Evolutionary conservation across 1,140 invertebrate genomes (phyloP), one percentile per base, ranked within the genome.

Genomic region (Meloidogyne exigua): DNA sequence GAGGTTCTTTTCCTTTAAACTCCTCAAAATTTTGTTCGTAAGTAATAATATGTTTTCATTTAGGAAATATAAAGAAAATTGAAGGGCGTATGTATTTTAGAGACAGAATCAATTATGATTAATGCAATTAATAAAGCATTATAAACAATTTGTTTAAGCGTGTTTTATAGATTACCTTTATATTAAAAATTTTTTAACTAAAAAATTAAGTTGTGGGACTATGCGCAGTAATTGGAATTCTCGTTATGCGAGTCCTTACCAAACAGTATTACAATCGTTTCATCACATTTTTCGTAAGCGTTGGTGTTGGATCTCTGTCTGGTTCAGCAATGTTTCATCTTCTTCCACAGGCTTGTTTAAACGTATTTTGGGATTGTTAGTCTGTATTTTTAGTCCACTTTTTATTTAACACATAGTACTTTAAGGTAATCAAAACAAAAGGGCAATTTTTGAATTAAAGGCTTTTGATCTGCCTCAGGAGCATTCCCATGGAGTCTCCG

Each of bases 241-340:
- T 90, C 23, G 88, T 92, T 15, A 88, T 92, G 83, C 91, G 91
- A 5, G 86, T 91, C 44, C 89, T 92, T 81, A 90, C 89, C 26
- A 90, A 90, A 76, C 84, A 84, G 4, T 87, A 89, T 25, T 92
- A 91, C 84, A 89, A 90, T 74, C 81, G 88, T 63, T 80, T 91
- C 1, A 88, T 92, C 77, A 90, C 90, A 36, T 88, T 90, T 42
- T 89, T 92, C 80, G 89, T 92, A 68, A 91, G 91, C 18, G 84
- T 92, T 15, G 92, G 91, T n/a, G 91, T 91, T 25, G 91, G 91
- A 0, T 91, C 90, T 65, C 86, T 92, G 25, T 89, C 89, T 25
- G 91, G 91, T 9, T 91, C 90, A 72, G 90, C 90, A 2, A 84
- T 91, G 21, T 90, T 92, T 76, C 91, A 92, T 80, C 79, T 80